Conservation (phyloP, 1,140 invertebrate genomes). For the Diorhabda elongata region DNA sequence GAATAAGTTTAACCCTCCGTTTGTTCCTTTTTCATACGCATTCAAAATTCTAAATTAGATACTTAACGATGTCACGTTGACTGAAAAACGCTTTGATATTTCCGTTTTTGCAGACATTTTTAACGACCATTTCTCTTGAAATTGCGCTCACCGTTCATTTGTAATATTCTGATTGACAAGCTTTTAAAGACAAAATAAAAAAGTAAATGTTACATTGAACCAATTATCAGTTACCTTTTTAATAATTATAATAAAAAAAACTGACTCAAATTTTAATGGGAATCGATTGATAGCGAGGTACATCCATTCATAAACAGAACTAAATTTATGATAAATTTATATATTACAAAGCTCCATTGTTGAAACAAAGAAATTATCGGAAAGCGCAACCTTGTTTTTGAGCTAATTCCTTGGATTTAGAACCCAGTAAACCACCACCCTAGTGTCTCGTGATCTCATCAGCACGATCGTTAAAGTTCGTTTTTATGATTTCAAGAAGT, state of each 20-base stretch:
- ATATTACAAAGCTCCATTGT: constrained; percentile 24
- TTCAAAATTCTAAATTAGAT: constrained; percentile 1
- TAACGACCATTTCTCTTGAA: background rate
- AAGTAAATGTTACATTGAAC: no score
- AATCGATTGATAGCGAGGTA: no score
- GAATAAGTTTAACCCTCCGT: constrained; percentile 2
- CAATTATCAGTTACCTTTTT: no score
- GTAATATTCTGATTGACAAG: no score
- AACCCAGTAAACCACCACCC: constrained; percentile 94
- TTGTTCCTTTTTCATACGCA: background rate
- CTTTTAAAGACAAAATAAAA: no score
- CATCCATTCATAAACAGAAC: no score
- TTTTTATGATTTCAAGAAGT: constrained; percentile 91
- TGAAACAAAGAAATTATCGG: constrained; percentile 12
- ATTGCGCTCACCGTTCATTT: no score
- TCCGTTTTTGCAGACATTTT: background rate
- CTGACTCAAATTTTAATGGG: no score
- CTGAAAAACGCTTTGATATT: background rate
- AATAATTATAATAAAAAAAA: no score
- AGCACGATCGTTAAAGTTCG: constrained; percentile 96
- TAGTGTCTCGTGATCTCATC: constrained; percentile 97
- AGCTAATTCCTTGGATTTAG: constrained; percentile 91
- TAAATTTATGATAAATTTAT: constrained; percentile 12
- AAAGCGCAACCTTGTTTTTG: constrained; percentile 72
- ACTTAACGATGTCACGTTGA: background rate